Base-by-base conservation (phyloP, 2,888 invertebrate species). In the Colletes collaris region DNA sequence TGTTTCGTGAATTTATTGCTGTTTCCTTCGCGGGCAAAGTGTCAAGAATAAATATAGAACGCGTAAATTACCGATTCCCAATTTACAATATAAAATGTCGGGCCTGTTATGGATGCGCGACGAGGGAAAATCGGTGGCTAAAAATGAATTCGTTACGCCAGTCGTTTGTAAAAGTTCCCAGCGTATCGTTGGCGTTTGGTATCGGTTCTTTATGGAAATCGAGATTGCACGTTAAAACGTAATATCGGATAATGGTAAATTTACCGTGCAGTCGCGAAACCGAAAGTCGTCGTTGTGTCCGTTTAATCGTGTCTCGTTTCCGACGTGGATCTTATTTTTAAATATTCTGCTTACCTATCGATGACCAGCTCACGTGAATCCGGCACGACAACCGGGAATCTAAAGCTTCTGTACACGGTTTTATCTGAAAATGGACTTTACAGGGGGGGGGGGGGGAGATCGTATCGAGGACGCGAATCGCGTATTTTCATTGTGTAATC, bases 401-500 rank as follows among this genome's bases (percentile, higher is more conserved):
- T 53, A 63, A 67, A 52, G 69, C 55, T 70, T 70, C 62, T 55
- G 60, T 55, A 8, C n/a, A 2, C 72, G 53, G 64, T 59, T 78
- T 78, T 69, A 76, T 68, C 69, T 60, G 56, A 27, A 65, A 76
- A 69, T 70, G 77, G 69, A 70, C 70, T 62, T 62, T 64, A 50
- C 60, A 16, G 27, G 72, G 50, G 16, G 27, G 27, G 46, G 27
- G 65, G 55, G 16, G 16, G 16, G 46, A 60, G 60, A 78, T 78
- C 60, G 77, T 70, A 76, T 76, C 78, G 44, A n/a, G 50, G 50
- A 70, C 58, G 65, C 66, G 69, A 27, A 69, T 76, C 60, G 65
- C 56, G 69, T 69, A 76, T 76, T 70, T 70, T 62, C 69, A 62
- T 10, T 60, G 65, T 52, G 69, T 76, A 66, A 70, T 76, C 77